Evolutionary conservation across 1,140 invertebrate species (phyloP), one percentile per base, ranked within the genome.

Genomic region (Drosophila quadrilineata): DNA sequence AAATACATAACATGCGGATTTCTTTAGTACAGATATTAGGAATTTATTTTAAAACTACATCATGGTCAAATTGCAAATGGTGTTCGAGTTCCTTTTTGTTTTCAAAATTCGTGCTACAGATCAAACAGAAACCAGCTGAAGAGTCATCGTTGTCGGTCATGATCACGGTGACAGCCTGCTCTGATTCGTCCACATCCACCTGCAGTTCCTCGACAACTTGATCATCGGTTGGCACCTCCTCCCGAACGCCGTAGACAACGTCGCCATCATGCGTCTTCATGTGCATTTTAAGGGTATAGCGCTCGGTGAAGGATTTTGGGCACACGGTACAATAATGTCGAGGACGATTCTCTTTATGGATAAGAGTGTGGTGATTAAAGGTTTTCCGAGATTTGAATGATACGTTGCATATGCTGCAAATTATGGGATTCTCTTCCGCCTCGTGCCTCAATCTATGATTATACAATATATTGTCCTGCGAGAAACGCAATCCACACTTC

Each of bases 241-340:
- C 80, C 2, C 70, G 29, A 0, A 85, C 79, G 0, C 79, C 79
- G 12, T 85, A 84, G 0, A 85, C 74, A 1, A 85, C 70, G 16
- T 84, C 79, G 0, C 62, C 79, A 3, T 86, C 79, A 17, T 89
- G 87, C 0, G 87, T 88, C 36, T 82, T 89, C 73, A 89, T 77
- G 45, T 89, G 87, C 84, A 88, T 86, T 48, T 89, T 89, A 0
- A 89, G 71, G n/a, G 87, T 88, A 33, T 89, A 89, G 16, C 84
- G 75, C 43, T 89, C 87, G 0, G 87, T 88, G 3, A 89, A 89
- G 0, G 87, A 88, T 31, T 89, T 89, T 3, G 82, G 73, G 36
- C 87, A 89, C 0, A 86, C 66, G 0, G 70, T 53, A 24, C 87
- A 89, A 22, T 87, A 85, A 22, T 89, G 87, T 5, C 87, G 35